Evolutionary conservation across 2,888 invertebrate genomes (phyloP).

Genomic region (Arge pagana): DNA sequence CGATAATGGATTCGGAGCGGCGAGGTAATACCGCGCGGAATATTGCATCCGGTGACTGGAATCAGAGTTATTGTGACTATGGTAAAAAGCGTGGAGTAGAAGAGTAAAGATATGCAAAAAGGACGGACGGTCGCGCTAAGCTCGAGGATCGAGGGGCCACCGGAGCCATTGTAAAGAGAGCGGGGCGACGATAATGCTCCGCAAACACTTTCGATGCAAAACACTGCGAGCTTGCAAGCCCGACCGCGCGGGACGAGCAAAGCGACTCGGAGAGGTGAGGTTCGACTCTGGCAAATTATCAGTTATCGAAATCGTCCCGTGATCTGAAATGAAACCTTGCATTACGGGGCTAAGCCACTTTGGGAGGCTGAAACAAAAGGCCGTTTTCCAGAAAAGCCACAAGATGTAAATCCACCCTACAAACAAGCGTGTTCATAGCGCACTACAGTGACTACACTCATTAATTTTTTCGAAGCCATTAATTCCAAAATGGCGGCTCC

Average conservation of each 20-base stretch:
- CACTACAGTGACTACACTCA: too few species aligned
- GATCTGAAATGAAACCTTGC: conserved; percentile 50
- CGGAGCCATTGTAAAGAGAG: conserved; percentile 1
- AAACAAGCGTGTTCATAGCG: too few species aligned
- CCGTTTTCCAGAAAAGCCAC: too few species aligned
- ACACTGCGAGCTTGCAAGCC: conserved; percentile 34
- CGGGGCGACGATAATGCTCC: conserved; percentile 31
- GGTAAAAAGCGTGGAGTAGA: conserved; percentile 11
- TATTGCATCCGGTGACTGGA: too few species aligned
- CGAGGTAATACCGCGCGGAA: too few species aligned
- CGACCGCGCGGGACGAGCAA: conserved; percentile 31
- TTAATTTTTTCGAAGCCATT: too few species aligned
- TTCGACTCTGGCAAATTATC: too few species aligned
- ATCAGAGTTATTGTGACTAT: conserved; percentile 16
- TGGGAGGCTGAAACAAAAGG: too few species aligned
- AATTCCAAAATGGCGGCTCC: too few species aligned
- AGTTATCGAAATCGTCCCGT: conserved; percentile 57
- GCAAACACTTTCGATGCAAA: conserved; percentile 52
- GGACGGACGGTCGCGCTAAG: conserved; percentile 13
- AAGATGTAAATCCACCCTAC: too few species aligned
- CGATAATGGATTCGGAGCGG: too few species aligned
- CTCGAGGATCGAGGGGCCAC: conserved; percentile 12
- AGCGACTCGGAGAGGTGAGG: conserved; percentile 33
- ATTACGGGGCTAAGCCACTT: too few species aligned
- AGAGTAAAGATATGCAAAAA: conserved; percentile 10